Percentiles rank a stretch among this genome's conserved stretches.
Conservation (phyloP, 2,113 vertebrate genomes). For the Madoqua kirkii region DNA sequence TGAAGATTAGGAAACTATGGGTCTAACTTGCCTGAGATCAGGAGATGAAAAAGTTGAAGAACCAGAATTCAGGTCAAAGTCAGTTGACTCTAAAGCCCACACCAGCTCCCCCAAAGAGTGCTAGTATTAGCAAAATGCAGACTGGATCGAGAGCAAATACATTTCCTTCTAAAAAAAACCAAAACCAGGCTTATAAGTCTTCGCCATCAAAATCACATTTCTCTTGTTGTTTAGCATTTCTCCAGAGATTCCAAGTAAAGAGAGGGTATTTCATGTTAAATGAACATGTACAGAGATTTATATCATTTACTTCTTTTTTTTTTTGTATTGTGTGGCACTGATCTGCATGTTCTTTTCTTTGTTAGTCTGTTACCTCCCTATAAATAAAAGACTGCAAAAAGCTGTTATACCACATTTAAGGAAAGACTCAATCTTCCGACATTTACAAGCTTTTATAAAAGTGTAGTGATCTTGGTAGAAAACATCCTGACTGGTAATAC, state of each 20-base stretch:
- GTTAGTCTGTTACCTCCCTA: constrained; percentile 30
- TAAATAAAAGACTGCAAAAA: constrained; percentile 51
- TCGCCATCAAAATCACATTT: constrained; percentile 35
- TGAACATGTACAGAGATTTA: not conserved
- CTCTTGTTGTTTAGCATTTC: constrained; percentile 24
- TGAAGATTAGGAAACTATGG: not conserved
- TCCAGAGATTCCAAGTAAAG: constrained; percentile 12
- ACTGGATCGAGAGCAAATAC: not conserved
- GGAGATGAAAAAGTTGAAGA: not conserved
- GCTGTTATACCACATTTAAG: constrained; percentile 44
- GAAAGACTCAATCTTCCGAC: constrained; percentile 19
- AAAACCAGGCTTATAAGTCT: constrained; percentile 1
- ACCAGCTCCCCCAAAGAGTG: not conserved
- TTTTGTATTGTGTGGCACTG: not conserved
- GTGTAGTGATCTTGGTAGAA: constrained; percentile 38
- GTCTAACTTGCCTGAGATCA: not conserved
- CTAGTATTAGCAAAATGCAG: not conserved
- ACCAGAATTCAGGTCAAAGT: not conserved
- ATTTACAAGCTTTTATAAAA: constrained; percentile 63
- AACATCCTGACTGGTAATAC: not conserved
- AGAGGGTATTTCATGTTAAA: constrained; percentile 21
- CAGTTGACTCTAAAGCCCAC: not conserved
- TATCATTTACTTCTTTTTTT: not conserved
- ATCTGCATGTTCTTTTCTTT: constrained; percentile 51
- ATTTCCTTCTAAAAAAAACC: constrained; percentile 20